Base-by-base conservation (phyloP, 2,113 vertebrate genomes). In the Ptilonorhynchus violaceus region DNA sequence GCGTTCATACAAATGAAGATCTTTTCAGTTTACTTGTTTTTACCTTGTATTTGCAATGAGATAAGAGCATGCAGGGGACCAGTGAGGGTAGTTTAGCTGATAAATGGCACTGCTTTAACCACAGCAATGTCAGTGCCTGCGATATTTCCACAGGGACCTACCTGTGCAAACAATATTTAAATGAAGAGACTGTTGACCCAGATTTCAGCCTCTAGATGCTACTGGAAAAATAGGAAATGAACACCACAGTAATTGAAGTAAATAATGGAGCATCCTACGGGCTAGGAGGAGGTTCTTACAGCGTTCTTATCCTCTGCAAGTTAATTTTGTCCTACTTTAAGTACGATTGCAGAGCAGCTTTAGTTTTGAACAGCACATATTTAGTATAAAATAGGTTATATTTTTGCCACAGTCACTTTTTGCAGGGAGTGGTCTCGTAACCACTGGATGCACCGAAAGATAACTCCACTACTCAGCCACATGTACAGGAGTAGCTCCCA, bases 291-390 rank as follows among this genome's bases (percentile, higher is more conserved):
- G 4, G 4, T 72, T 82, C 85, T 77, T 41, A 25, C 18, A 14
- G 27, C 1, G 10, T 52, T 39, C 52, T 55, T 10, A 49, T 11
- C 9, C 39, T 37, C 55, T 37, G 58, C 4, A 80, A 84, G 62
- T 84, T 28, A 49, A 13, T 73, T 91, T 50, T 2, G 3, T 47
- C 44, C 56, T 75, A 53, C 7, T 55, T 72, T 50, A 50, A 19
- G 14, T 35, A 17, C 0, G 0, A 7, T 24, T 31, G 39, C 12
- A 37, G 63, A 58, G 15, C 6, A 69, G 10, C 31, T 74, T 44
- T n/a, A 27, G 52, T 77, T 67, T 83, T 91, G 58, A 44, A 31
- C 27, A 30, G 4, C 10, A 33, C 6, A 2, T 70, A 35, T 33
- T 33, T 33, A 39, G 35, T 16, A 27, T 11, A 42, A 89, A 84